These are phyloP conservation scores for Muscina levida DNA, from an alignment of 2,888 invertebrate species.

Conservation along the genomic window DNA sequence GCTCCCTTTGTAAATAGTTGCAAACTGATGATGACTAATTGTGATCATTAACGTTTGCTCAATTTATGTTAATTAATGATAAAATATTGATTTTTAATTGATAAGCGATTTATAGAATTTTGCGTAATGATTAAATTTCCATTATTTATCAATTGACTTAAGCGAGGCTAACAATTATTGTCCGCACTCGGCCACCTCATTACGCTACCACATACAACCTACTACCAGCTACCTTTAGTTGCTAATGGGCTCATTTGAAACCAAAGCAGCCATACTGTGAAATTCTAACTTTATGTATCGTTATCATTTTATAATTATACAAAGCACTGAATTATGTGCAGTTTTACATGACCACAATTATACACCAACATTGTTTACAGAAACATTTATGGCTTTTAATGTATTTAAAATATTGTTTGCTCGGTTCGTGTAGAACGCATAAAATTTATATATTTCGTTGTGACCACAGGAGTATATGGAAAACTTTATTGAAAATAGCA, in stretches of 20 bases:
- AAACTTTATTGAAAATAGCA: slow-evolving; percentile 22
- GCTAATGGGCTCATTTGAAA: neutral
- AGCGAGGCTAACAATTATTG: neutral
- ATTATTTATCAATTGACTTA: neutral
- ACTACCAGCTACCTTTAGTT: too few relatives aligned
- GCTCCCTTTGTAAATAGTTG: too few relatives aligned
- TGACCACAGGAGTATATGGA: slow-evolving; percentile 28
- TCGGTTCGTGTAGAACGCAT: neutral
- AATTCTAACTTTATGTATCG: slow-evolving; percentile 7
- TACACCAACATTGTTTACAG: slow-evolving; percentile 18
- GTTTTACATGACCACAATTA: slow-evolving; percentile 27
- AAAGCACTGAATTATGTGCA: slow-evolving; percentile 24
- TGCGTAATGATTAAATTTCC: too few relatives aligned
- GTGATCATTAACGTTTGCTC: too few relatives aligned
- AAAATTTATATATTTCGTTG: slow-evolving; percentile 14
- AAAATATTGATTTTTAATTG: too few relatives aligned
- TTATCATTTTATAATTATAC: slow-evolving; percentile 34
- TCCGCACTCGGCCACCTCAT: neutral
- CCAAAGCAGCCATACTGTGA: neutral
- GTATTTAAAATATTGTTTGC: slow-evolving; percentile 13
- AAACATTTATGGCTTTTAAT: slow-evolving; percentile 25
- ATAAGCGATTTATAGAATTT: too few relatives aligned
- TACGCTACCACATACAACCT: too few relatives aligned
- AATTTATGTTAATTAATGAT: neutral
- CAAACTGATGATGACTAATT: too few relatives aligned